Conservation (phyloP, 2,113 vertebrate species). For the Zeus faber region DNA sequence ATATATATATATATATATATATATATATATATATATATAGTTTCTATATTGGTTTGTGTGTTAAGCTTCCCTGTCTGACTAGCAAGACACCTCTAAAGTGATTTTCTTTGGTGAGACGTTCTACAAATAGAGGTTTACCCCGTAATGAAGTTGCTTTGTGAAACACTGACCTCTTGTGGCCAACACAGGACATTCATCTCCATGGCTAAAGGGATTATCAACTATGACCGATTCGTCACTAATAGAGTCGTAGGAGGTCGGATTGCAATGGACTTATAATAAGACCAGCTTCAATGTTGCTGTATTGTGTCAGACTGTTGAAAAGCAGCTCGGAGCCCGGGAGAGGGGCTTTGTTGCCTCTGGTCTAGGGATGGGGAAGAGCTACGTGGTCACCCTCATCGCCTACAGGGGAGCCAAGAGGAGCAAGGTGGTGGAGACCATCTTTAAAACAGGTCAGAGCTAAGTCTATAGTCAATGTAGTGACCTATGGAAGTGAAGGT, state of each 20-base stretch:
- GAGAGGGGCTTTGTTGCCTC: slow-evolving; percentile 70
- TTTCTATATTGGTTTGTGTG: no score
- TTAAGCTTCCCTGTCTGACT: no score
- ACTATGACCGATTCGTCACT: no score
- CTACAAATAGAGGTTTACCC: no score
- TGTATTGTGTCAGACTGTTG: slow-evolving; percentile 56
- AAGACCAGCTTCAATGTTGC: not conserved
- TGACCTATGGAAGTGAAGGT: no score
- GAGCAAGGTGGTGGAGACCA: slow-evolving; percentile 70
- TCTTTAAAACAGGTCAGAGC: slow-evolving; percentile 79
- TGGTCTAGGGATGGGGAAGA: slow-evolving; percentile 69
- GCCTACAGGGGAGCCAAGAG: slow-evolving; percentile 75
- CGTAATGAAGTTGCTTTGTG: slow-evolving; percentile 30
- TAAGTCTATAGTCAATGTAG: no score
- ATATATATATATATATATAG: no score
- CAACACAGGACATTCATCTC: no score
- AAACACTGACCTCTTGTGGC: slow-evolving; percentile 65
- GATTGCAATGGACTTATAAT: not conserved
- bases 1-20: no score
- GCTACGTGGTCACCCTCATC: slow-evolving; percentile 72
- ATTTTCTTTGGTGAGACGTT: no score
- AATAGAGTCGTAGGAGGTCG: not conserved
- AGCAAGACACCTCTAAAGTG: no score
- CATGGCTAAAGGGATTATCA: no score
- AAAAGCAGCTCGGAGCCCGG: slow-evolving; percentile 61